Conservation (phyloP, 2,888 invertebrate species). For the Drosophila lacicola region DNA sequence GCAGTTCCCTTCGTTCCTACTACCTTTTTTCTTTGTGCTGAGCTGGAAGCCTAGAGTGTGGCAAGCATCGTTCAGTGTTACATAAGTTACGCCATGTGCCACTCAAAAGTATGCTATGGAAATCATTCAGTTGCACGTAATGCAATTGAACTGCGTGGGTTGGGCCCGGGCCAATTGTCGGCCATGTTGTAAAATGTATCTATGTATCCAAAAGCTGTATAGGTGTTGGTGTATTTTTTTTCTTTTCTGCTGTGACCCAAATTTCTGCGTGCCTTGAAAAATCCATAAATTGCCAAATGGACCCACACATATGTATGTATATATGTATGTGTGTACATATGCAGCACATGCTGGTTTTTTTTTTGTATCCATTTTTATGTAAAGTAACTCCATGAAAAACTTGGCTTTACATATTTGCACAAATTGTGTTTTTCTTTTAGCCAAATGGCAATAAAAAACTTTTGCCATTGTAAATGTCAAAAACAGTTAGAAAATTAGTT, state of each 20-base stretch:
- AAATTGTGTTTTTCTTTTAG: slow-evolving; percentile 50
- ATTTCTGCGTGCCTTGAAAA: slow-evolving; percentile 36
- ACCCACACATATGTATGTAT: slow-evolving; percentile 2
- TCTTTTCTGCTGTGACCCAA: slow-evolving; percentile 59
- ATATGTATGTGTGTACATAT: slow-evolving; percentile 2
- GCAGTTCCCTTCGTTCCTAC: slow-evolving; percentile 4
- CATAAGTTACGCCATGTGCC: slow-evolving; percentile 40
- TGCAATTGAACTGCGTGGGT: slow-evolving; percentile 55
- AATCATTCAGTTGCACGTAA: slow-evolving; percentile 58
- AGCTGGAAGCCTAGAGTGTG: slow-evolving; percentile 1
- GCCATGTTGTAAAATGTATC: slow-evolving; percentile 28
- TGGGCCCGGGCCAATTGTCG: slow-evolving; percentile 24
- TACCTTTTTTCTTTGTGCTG: slow-evolving; percentile 7
- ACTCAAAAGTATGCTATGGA: slow-evolving; percentile 61
- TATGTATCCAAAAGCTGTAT: slow-evolving; percentile 13
- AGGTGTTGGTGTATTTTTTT: slow-evolving; percentile 14
- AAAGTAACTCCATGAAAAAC: slow-evolving; percentile 1
- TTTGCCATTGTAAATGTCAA: slow-evolving; percentile 71
- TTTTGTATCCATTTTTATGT: slow-evolving; percentile 9
- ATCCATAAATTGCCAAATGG: slow-evolving; percentile 44
- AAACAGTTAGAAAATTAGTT: slow-evolving; percentile 77
- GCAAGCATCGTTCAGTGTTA: slow-evolving; percentile 38
- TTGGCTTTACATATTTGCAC: slow-evolving; percentile 6
- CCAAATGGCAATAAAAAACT: slow-evolving; percentile 51
- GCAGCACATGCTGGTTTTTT: slow-evolving; percentile 11